Evolutionary conservation across 30 jellyfish, hydroid and myxozoan species (phyloP), one percentile per base, ranked within the genome.

Genomic region (Hydra vulgaris): DNA sequence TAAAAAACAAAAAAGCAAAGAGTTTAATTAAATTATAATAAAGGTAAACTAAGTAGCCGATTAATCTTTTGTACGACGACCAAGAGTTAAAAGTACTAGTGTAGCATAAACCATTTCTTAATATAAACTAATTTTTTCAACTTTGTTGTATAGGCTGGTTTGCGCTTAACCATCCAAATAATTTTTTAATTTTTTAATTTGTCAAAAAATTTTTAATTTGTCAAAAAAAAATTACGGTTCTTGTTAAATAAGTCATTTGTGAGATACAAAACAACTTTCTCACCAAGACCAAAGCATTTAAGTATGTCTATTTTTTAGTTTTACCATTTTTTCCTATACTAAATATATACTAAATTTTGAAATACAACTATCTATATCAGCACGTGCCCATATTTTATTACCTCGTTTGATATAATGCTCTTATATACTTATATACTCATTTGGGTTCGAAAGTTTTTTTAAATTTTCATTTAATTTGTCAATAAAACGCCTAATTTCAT

Each of bases 281-380:
- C 96, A 52, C 88, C 96, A 0, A 82, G 77, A 21, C 96, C 88
- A 71, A 82, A 87, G 54, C 67, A 75, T 26, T 74, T 70, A 84
- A 22, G 83, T 74, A 7, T 87, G n/a, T n/a, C 88, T 74, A 73
- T 82, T 24, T 84, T 61, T n/a, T 86, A 90, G 55, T 70, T 54
- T 67, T 61, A n/a, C n/a, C n/a, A n/a, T 54, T 74, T 71, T 83
- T 71, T 72, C 26, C 76, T 89, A 84, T 26, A 94, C 95, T 69
- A 79, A 91, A 66, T 89, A 89, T 27, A 84, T 56, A 70, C 81
- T 85, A 85, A 89, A 84, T 26, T 89, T 89, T 72, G 81, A 69
- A n/a, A n/a, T n/a, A n/a, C n/a, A n/a, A n/a, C n/a, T n/a, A n/a
- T n/a, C n/a, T n/a, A n/a, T n/a, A n/a, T n/a, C n/a, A n/a, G n/a